Evolutionary conservation across 2,888 invertebrate genomes (phyloP).

Genomic region (Aethes cnicana): DNA sequence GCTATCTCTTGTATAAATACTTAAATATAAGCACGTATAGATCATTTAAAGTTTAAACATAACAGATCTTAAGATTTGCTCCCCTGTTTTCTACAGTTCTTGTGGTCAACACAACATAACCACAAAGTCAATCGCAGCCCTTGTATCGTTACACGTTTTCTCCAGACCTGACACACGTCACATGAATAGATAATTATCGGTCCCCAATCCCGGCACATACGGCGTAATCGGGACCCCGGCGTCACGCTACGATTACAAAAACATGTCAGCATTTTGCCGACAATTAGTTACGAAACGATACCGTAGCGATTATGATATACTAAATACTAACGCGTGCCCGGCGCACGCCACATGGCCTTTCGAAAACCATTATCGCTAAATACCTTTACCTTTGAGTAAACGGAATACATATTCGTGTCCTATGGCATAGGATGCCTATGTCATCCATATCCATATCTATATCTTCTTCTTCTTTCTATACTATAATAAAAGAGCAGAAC

Average conservation of each 20-base stretch:
- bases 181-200: slow-evolving; percentile 53
- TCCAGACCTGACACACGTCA: slow-evolving; percentile 40
- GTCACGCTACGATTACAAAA: slow-evolving; percentile 64
- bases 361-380: slow-evolving; percentile 15
- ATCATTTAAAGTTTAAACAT: no score
- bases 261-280: slow-evolving; percentile 56
- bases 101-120: no score
- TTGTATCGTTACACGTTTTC: slow-evolving; percentile 7
- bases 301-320: slow-evolving; percentile 24
- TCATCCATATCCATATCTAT: no score
- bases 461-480: no score
- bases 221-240: slow-evolving; percentile 64
- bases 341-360: slow-evolving; percentile 22
- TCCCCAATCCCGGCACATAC: slow-evolving; percentile 51
- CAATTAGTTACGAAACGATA: slow-evolving; percentile 32
- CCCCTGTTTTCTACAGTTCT: no score
- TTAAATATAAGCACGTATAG: no score
- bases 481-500: no score
- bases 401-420: no score
- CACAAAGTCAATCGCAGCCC: slow-evolving; percentile 2
- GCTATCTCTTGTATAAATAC: no score
- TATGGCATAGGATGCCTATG: no score
- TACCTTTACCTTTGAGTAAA: slow-evolving; percentile 9
- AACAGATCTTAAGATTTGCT: no score
- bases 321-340: slow-evolving; percentile 26